Evolutionary conservation across 2,113 vertebrate genomes (phyloP).

Genomic region (Lepus americanus): DNA sequence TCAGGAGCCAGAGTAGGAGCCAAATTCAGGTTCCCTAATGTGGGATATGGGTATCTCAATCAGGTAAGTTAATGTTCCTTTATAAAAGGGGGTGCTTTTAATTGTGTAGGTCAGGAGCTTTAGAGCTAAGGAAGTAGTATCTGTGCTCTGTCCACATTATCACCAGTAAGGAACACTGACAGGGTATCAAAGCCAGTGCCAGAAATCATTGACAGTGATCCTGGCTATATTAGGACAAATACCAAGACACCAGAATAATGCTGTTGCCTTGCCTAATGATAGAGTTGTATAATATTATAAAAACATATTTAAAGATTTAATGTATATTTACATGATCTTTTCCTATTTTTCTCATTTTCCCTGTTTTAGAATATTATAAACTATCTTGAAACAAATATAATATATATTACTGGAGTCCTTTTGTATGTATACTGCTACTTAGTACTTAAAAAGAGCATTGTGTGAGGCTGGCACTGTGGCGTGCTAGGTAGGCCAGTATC

Average conservation of each 20-base stretch:
- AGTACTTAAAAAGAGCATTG: not conserved
- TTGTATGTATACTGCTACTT: not conserved
- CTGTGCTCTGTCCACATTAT: slow-evolving; percentile 56
- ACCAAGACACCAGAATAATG: slow-evolving; percentile 12
- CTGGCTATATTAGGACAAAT: slow-evolving; percentile 3
- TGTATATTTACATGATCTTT: not conserved
- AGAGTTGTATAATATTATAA: not conserved
- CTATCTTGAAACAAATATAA: slow-evolving; percentile 16
- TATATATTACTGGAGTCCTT: not conserved
- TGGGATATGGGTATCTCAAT: not conserved
- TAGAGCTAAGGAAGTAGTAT: not conserved
- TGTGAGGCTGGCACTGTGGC: too few relatives aligned
- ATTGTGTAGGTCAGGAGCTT: not conserved
- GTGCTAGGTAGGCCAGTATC: too few relatives aligned
- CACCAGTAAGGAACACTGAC: not conserved
- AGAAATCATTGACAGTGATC: slow-evolving; percentile 14
- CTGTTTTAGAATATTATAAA: not conserved
- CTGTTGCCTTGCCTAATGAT: slow-evolving; percentile 13
- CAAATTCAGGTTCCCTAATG: too few relatives aligned
- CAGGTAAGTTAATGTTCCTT: not conserved
- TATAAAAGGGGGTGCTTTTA: not conserved
- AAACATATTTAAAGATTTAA: slow-evolving; percentile 10
- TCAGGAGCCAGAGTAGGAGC: too few relatives aligned
- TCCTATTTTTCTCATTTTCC: not conserved
- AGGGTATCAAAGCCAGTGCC: not conserved